Base-by-base conservation (phyloP, 2,797 vertebrate genomes). In the Semaprochilodus insignis region DNA sequence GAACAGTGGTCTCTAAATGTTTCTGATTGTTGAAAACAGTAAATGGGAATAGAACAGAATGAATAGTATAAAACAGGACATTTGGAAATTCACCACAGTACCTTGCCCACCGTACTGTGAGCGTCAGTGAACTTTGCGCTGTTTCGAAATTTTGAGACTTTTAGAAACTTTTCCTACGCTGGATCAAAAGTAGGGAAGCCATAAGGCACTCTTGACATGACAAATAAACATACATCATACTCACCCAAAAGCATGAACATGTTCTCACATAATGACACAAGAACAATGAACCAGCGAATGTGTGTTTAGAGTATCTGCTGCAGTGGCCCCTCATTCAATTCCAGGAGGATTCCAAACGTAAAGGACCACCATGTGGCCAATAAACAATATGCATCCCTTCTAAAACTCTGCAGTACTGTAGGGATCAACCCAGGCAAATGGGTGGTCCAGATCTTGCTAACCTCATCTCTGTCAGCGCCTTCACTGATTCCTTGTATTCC, bases 281-380 rank as follows among this genome's bases (percentile, higher is more conserved):
- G 31, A 55, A 55, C 71, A 74, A 74, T 57, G 71, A 74, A 55
- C 27, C 71, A 55, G 71, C 51, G 31, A 74, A 34, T 2, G 27
- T 74, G 52, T 74, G 71, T 74, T 74, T 74, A 74, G 52, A 57
- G 57, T 34, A 57, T 74, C n/a, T 17, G 34, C 27, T 36, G 25
- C 27, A 55, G 19, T 74, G 51, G 71, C 71, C 25, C 16, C 52
- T 74, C 31, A 25, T 57, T 36, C 71, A 74, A 55, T 74, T 74
- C 71, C 71, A 57, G 14, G 27, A 74, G 71, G 71, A 55, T 55
- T 17, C 27, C 52, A 74, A 55, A 21, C 57, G 25, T 19, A 57
- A 57, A 74, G 71, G 52, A 74, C 71, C 52, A 74, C 71, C 71
- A 74, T 74, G 71, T 74, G 71, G 71, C 13, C 31, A 25, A 55